These are phyloP conservation scores for Chiridota heheva DNA, from an alignment of 35 echinoderm and acorn worm genomes.

Conservation along the genomic window DNA sequence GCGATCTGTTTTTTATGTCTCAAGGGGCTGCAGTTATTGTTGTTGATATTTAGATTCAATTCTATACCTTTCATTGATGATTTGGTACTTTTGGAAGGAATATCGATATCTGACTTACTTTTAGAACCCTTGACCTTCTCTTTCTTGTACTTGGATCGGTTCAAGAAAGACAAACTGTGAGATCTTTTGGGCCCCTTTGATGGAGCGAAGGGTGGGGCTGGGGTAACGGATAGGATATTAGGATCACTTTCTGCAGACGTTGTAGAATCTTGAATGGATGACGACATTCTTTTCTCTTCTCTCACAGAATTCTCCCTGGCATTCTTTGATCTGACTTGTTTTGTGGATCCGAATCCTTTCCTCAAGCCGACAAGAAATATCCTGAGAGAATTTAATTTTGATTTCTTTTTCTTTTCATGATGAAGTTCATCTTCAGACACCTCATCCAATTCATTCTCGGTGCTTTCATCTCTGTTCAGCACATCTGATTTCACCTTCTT, in stretches of 20 bases:
- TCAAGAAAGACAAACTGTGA: slow-evolving; percentile 27
- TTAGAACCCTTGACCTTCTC: slow-evolving; percentile 4
- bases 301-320: slow-evolving; percentile 5
- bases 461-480: too few species aligned
- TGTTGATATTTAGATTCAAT: slow-evolving; percentile 5
- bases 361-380: background rate
- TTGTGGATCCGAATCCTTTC: background rate
- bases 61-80: background rate
- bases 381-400: too few species aligned
- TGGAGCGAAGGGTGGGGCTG: too few species aligned
- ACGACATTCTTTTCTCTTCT: slow-evolving; percentile 17
- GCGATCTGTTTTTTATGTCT: background rate
- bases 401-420: too few species aligned
- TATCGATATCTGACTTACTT: background rate
- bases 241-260: background rate
- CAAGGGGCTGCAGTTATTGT: slow-evolving; percentile 18
- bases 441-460: too few species aligned
- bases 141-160: slow-evolving; percentile 29
- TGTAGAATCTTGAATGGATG: background rate
- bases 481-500: too few species aligned
- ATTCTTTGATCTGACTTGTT: slow-evolving; percentile 32
- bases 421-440: too few species aligned
- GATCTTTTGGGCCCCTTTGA: slow-evolving; percentile 46
- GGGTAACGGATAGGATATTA: too few species aligned
- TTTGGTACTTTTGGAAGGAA: background rate